Percentiles rank a stretch among this genome's conserved stretches.
These are phyloP conservation scores for Drosophila melanica DNA, from an alignment of 1,140 invertebrate species.

Conservation along the genomic window DNA sequence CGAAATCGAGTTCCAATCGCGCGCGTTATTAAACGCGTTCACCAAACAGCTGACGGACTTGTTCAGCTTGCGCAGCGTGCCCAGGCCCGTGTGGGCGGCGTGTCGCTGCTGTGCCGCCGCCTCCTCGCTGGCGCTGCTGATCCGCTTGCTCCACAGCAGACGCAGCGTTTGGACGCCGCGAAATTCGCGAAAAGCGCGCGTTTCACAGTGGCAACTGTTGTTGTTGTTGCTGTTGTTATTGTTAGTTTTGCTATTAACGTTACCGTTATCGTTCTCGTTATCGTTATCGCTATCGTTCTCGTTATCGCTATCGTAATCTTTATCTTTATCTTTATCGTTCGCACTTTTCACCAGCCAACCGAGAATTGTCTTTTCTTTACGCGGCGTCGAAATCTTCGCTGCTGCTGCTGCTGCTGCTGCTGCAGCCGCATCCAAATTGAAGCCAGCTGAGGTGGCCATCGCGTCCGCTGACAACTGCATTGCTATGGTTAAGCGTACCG, in stretches of 20 bases:
- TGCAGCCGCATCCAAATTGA: slow-evolving; percentile 43
- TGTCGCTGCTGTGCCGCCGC: slow-evolving; percentile 21
- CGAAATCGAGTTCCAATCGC: slow-evolving; percentile 61
- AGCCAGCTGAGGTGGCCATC: slow-evolving; percentile 23
- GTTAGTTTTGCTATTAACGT: slow-evolving; percentile 26
- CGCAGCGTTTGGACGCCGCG: slow-evolving; percentile 77
- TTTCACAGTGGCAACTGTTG: slow-evolving; percentile 58
- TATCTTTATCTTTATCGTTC: slow-evolving; percentile 26
- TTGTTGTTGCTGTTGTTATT: slow-evolving; percentile 16
- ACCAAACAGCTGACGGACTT: slow-evolving; percentile 79
- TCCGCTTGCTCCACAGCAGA: slow-evolving; percentile 79
- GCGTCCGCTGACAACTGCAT: slow-evolving; percentile 30
- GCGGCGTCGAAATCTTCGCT: slow-evolving; percentile 34
- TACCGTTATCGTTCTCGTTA: slow-evolving; percentile 13
- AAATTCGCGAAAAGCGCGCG: slow-evolving; percentile 75
- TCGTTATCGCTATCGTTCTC: slow-evolving; percentile 33
- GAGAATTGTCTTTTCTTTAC: slow-evolving; percentile 75
- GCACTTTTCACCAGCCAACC: slow-evolving; percentile 68
- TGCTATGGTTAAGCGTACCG: slow-evolving; percentile 21
- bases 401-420: slow-evolving; percentile 9
- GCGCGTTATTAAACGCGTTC: slow-evolving; percentile 67
- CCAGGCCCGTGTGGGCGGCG: slow-evolving; percentile 33
- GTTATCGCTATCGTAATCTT: slow-evolving; percentile 48
- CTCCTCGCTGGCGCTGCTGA: slow-evolving; percentile 71
- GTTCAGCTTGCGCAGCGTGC: slow-evolving; percentile 71